Base-by-base conservation (phyloP, 2,113 vertebrate genomes). In the Lynx canadensis region DNA sequence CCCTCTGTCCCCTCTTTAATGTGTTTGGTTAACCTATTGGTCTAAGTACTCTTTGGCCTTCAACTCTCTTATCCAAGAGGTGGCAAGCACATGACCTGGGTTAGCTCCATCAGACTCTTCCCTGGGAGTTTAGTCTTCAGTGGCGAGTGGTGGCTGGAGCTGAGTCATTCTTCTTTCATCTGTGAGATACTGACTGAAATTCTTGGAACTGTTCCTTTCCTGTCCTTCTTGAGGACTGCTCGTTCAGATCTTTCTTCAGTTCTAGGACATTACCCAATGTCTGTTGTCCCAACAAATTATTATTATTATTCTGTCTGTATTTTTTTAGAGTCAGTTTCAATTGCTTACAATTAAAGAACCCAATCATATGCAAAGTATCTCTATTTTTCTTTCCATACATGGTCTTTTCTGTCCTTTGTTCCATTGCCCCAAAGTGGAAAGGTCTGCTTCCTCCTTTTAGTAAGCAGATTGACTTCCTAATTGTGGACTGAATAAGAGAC, bases 171-270 rank as follows among this genome's bases (percentile, higher is more conserved):
- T 90, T 86, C n/a, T 65, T 83, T 94, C 16, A 78, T 88, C 80
- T 81, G 55, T 91, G 89, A 93, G 60, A 87, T 63, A 92, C 89
- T 86, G 16, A 85, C 19, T 60, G 60, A 68, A 96, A 87, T 97
- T 95, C 52, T 81, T 79, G 27, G 78, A 97, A 86, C 31, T 50
- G 8, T 2, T 86, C 29, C 63, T 93, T 90, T 50, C 25, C 48
- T 94, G 52, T 86, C 25, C 38, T 93, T 95, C 41, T 82, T 83
- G 57, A 94, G 60, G 38, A 89, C 38, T 73, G 36, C n/a, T 65
- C 27, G 29, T 96, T 93, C 55, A 82, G 76, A 80, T 71, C 15
- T 89, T 89, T 29, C 69, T 96, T 92, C 74, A 92, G 38, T 94
- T 74, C 65, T 96, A 85, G 79, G 88, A 88, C 4, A 78, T 81